Evolutionary conservation across 2,797 vertebrate species (phyloP).

Genomic region (Oreortyx pictus): DNA sequence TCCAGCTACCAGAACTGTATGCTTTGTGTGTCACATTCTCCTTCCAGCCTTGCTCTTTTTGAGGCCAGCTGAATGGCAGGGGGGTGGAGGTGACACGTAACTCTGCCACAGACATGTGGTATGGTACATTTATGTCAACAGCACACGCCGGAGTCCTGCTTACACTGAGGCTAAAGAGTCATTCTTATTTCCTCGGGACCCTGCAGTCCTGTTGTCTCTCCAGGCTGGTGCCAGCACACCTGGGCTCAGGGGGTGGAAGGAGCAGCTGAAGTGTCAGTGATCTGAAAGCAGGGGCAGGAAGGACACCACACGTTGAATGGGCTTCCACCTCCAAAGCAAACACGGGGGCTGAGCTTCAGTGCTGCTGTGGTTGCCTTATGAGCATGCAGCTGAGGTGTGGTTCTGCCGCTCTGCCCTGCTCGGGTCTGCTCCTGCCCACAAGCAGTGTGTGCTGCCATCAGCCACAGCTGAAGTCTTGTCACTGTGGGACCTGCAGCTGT

Average conservation of each 20-base stretch:
- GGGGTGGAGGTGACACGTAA: neutral
- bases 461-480: neutral
- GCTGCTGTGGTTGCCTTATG: neutral
- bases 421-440: neutral
- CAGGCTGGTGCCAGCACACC: neutral
- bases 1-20: neutral
- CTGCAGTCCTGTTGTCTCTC: neutral
- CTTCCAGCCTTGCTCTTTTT: neutral
- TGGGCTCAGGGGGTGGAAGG: neutral
- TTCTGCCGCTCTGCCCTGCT: neutral
- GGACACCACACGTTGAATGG: fast-evolving
- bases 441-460: neutral
- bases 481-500: neutral
- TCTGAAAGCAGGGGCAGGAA: neutral
- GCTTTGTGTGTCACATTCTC: neutral
- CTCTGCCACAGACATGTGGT: neutral
- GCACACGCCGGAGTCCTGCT: neutral
- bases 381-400: fast-evolving
- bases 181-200: neutral
- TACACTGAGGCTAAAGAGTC: neutral
- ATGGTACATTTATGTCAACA: conserved; percentile 10
- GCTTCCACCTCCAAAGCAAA: neutral
- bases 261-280: neutral
- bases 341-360: neutral
- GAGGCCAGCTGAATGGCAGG: neutral